Evolutionary conservation across 2,797 vertebrate genomes (phyloP).

Genomic region (Labeo calbasu): DNA sequence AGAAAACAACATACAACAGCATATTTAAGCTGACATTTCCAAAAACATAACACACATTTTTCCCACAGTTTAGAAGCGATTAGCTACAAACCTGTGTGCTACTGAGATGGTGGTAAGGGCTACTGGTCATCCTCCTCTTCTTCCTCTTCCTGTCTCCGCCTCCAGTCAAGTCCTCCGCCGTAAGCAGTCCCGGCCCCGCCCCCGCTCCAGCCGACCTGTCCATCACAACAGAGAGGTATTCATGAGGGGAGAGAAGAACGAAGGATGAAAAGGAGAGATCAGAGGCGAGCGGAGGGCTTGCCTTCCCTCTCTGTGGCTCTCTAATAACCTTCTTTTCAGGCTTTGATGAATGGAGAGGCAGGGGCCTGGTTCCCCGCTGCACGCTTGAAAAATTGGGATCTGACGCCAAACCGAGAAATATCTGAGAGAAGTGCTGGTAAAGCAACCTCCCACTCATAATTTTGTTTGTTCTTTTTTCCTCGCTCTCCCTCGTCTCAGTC

Average conservation of each 20-base stretch:
- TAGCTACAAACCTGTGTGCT: slow-evolving; percentile 75
- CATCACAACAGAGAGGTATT: slow-evolving; percentile 63
- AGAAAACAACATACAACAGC: background rate
- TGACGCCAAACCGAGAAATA: slow-evolving; percentile 75
- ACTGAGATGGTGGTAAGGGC: slow-evolving; percentile 75
- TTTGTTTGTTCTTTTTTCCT: slow-evolving; percentile 60
- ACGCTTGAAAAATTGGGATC: slow-evolving; percentile 65
- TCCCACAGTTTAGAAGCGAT: background rate
- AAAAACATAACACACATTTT: background rate
- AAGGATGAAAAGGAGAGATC: slow-evolving; percentile 64
- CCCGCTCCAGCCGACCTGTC: slow-evolving; percentile 80
- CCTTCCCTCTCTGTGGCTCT: slow-evolving; percentile 61
- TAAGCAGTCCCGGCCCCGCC: slow-evolving; percentile 82
- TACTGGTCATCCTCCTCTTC: slow-evolving; percentile 83
- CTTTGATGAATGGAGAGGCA: slow-evolving; percentile 66
- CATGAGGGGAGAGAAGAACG: slow-evolving; percentile 60
- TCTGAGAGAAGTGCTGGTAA: slow-evolving; percentile 72
- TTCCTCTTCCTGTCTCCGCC: slow-evolving; percentile 81
- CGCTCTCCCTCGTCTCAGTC: slow-evolving; percentile 49
- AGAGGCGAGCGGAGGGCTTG: slow-evolving; percentile 62
- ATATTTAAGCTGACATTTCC: background rate
- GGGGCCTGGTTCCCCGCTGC: slow-evolving; percentile 62
- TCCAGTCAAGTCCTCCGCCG: slow-evolving; percentile 70
- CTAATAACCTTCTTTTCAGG: slow-evolving; percentile 65
- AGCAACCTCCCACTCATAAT: slow-evolving; percentile 63